Evolutionary conservation across 2,888 invertebrate genomes (phyloP), one percentile per base, ranked within the genome.

Genomic region (Bellardia pandia): DNA sequence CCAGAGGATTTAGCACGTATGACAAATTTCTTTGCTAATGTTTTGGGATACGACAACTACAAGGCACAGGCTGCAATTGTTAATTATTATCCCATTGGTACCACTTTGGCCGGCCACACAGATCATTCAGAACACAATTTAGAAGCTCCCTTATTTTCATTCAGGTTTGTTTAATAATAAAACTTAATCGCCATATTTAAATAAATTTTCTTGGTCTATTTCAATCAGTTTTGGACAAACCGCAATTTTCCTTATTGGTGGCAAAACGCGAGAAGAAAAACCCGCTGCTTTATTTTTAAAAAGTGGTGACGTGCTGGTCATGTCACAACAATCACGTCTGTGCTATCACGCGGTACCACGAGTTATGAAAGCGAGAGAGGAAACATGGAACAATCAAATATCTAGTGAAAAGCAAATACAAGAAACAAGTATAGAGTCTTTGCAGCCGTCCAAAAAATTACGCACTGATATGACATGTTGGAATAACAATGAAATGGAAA

Each of bases 201-300:
- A 13, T 3, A 23, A 53, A 13, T n/a, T 40, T 16, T 30, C 42
- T 74, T 37, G 3, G 37, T 42, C 3, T 11, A 6, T 77, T 84
- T 77, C n/a, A 99, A 99, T 94, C n/a, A 99, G 99, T 94, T 98
- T 99, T 94, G 99, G 99, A 0, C 98, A 98, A 93, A 96, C 97
- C 77, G 99, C 98, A 14, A 95, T 99, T 90, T 99, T 99, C 93
- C 94, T 99, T 53, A 95, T 99, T 89, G 99, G 99, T 30, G 98
- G 98, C 0, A 92, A 92, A 89, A 95, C 95, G 0, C 96, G 96
- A 90, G 95, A 96, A 51, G 95, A 95, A 71, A 94, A 95, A 90
- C 96, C 97, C 3, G 94, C 95, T 23, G 95, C 97, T 0, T 91
- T 99, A 75, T 95, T 96, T 90, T 94, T 99, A 2, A 95, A 96